Base-by-base conservation (phyloP, 2,797 vertebrate genomes). In the Eremophila alpestris region DNA sequence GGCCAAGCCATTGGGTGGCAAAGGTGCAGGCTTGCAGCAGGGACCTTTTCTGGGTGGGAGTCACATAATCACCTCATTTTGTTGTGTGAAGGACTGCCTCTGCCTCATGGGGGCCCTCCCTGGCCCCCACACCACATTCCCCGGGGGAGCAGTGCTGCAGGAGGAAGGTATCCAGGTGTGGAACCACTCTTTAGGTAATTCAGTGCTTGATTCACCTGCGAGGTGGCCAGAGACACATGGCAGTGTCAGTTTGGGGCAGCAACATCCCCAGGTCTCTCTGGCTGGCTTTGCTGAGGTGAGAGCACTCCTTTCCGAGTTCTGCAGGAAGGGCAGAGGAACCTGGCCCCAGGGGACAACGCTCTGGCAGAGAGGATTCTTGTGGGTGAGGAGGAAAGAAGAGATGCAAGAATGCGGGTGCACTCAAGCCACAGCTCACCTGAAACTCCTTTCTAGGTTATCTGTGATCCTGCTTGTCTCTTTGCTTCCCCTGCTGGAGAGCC, bases 261-360 rank as follows among this genome's bases (percentile, higher is more conserved):
- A 87, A 30, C 51, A 54, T 4, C 40, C 40, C 27, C 55, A 41
- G 51, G 43, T 60, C 41, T 24, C 38, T 38, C 58, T 49, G 34
- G 18, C 15, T 7, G 43, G n/a, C 20, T 55, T 80, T 85, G 67
- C 8, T 71, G 65, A 51, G 58, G 46, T 3, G 20, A 43, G 48
- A 83, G 36, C 3, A 1, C n/a, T 75, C 26, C n/a, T 89, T 81
- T 62, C 30, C 5, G 0, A 6, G 49, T 78, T 73, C 68, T 40
- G 48, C 3, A 20, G 67, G 38, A 52, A 58, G 60, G 59, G 4
- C 2, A 9, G 69, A 54, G 51, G 16, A 69, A 41, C 45, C 55
- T 7, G 5, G 45, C 6, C 12, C 21, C 0, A 0, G 46, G 14
- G 45, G 9, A 49, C 0, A 0, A 6, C 43, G 43, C 40, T 62